Evolutionary conservation across 2,888 invertebrate genomes (phyloP).

Genomic region (Stratiomys singularior): DNA sequence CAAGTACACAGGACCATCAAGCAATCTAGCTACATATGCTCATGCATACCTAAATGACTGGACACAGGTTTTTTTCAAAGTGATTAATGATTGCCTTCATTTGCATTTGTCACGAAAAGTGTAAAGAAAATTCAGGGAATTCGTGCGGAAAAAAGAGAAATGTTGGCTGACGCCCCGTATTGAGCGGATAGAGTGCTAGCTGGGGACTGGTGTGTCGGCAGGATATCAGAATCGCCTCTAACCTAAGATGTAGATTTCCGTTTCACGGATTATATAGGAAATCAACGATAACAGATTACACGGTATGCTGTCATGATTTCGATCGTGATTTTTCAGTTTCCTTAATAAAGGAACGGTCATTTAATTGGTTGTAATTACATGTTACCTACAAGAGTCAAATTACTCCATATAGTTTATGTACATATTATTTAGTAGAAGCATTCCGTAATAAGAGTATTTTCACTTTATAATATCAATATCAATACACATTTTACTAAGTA

Average conservation of each 20-base stretch:
- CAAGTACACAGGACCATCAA: constrained; percentile 28
- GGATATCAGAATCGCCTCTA: background rate
- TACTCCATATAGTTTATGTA: no score
- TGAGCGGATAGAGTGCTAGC: background rate
- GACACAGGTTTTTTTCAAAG: constrained; percentile 48
- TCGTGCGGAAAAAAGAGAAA: background rate
- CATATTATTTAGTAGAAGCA: no score
- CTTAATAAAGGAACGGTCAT: no score
- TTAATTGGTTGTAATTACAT: no score
- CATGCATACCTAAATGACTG: constrained; percentile 44
- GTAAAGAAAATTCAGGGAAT: constrained; percentile 19
- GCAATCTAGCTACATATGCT: no score
- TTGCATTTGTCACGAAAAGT: constrained; percentile 48
- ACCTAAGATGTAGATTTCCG: constrained; percentile 9
- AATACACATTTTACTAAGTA: no score
- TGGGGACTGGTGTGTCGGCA: background rate
- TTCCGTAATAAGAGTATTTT: no score
- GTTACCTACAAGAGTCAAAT: no score
- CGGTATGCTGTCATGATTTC: background rate
- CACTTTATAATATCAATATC: no score
- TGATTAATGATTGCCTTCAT: constrained; percentile 51
- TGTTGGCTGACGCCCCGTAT: no score
- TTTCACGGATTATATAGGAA: no score
- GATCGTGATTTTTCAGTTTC: background rate
- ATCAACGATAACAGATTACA: no score